phyloP scores from a whole-genome alignment of 2,888 invertebrate genomes.

The Cantharis lateralis region DNA sequence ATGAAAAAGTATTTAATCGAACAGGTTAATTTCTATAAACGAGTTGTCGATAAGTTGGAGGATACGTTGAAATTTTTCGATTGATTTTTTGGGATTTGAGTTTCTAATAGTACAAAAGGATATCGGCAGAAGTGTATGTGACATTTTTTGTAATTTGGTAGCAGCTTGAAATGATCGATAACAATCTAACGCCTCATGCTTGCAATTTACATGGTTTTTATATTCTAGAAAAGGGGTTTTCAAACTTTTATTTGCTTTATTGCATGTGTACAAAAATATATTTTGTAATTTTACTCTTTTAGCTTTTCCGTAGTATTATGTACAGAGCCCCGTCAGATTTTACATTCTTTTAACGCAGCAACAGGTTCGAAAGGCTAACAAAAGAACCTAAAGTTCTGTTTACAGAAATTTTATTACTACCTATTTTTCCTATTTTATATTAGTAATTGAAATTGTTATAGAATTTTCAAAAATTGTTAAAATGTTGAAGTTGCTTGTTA shows the following conservation, averaged over 20 bases:
- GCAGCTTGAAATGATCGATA: not conserved
- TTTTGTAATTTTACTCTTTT: not conserved
- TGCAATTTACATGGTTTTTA: not conserved
- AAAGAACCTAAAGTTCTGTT: not conserved
- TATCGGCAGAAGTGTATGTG: not conserved
- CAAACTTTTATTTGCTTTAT: not conserved
- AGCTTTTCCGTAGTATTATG: not conserved
- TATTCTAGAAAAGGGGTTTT: not conserved
- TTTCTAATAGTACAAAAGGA: not conserved
- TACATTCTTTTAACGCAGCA: not conserved
- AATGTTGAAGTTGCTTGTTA: not conserved
- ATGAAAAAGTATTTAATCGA: conserved; percentile 85
- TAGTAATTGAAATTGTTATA: not conserved
- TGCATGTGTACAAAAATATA: not conserved
- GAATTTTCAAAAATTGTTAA: not conserved
- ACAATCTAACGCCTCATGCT: not conserved
- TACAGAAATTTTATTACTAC: not conserved
- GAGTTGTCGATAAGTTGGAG: conserved; percentile 76
- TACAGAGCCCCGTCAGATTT: not conserved
- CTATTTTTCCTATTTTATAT: not conserved
- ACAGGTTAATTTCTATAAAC: conserved; percentile 91
- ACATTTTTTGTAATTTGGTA: not conserved
- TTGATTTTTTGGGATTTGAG: not conserved
- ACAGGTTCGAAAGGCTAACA: not conserved
- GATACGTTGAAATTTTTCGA: conserved; percentile 55